A percentile compares a stretch with the other conserved stretches of the same genome.
phyloP scores from a whole-genome alignment of 2,797 vertebrate genomes.

The Neoniphon sammara region DNA sequence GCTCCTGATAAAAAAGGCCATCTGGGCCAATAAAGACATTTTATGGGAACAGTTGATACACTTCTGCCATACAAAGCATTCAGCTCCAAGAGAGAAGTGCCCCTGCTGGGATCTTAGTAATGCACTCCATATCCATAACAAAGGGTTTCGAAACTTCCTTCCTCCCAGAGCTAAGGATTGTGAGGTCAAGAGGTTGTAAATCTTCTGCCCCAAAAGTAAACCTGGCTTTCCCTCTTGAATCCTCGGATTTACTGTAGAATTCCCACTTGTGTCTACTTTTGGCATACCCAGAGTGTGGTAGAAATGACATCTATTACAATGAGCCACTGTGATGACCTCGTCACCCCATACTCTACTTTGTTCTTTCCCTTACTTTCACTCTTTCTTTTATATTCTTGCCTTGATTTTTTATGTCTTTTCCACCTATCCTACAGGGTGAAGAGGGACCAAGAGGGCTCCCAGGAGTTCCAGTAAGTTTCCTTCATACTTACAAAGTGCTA shows the following conservation, averaged over 20 bases:
- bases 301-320: neutral
- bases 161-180: conserved; percentile 17
- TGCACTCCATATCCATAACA: conserved; percentile 17
- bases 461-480: conserved; percentile 75
- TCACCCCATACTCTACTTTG: neutral
- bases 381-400: neutral
- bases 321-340: neutral
- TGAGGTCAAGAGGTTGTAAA: conserved; percentile 42
- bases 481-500: conserved; percentile 3
- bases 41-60: conserved; percentile 24
- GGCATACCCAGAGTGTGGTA: no score
- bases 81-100: neutral
- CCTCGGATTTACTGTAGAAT: conserved; percentile 8
- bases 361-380: neutral
- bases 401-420: neutral
- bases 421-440: conserved; percentile 72
- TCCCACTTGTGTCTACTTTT: neutral
- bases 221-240: conserved; percentile 2
- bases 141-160: neutral
- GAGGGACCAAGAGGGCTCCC: conserved; percentile 80
- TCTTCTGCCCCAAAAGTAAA: conserved; percentile 16
- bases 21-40: conserved; percentile 12
- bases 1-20: conserved; percentile 11
- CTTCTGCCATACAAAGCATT: conserved; percentile 22
- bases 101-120: conserved; percentile 32